A percentile compares a stretch with the other conserved stretches of the same genome.
Evolutionary conservation across 2,797 vertebrate species (phyloP).

Genomic region (Crypturellus tataupa): DNA sequence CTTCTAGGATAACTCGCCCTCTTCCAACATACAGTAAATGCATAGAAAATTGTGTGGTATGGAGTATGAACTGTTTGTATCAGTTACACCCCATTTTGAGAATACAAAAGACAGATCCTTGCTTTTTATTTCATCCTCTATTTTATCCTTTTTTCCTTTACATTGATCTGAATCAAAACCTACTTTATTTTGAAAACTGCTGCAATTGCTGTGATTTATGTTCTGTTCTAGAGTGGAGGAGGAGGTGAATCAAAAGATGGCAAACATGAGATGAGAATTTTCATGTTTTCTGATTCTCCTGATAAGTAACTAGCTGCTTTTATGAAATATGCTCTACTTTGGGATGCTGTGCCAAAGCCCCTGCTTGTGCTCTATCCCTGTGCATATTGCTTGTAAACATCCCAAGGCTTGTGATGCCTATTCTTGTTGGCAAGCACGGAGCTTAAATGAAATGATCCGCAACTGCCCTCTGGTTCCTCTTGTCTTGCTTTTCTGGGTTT

Average conservation of each 20-base stretch:
- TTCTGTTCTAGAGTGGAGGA: background rate
- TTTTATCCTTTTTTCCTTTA: background rate
- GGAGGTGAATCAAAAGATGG: background rate
- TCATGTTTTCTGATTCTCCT: background rate
- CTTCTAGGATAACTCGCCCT: background rate
- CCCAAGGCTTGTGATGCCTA: background rate
- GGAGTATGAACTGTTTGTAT: background rate
- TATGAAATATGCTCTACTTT: background rate
- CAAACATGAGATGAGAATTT: background rate
- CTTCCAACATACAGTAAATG: background rate
- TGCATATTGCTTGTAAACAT: background rate
- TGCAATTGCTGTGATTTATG: background rate
- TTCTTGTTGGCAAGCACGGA: background rate
- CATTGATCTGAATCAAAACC: background rate
- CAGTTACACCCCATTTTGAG: background rate
- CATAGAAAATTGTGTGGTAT: background rate
- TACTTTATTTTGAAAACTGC: background rate
- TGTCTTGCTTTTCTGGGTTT: constrained; percentile 28
- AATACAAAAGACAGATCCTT: background rate
- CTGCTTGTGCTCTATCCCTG: background rate
- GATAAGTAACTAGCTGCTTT: background rate
- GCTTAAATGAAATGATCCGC: constrained; percentile 18
- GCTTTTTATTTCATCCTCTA: background rate
- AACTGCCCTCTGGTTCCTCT: background rate
- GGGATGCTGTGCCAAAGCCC: background rate